Evolutionary conservation across 2,113 vertebrate genomes (phyloP).

Genomic region (Willisornis vidua): DNA sequence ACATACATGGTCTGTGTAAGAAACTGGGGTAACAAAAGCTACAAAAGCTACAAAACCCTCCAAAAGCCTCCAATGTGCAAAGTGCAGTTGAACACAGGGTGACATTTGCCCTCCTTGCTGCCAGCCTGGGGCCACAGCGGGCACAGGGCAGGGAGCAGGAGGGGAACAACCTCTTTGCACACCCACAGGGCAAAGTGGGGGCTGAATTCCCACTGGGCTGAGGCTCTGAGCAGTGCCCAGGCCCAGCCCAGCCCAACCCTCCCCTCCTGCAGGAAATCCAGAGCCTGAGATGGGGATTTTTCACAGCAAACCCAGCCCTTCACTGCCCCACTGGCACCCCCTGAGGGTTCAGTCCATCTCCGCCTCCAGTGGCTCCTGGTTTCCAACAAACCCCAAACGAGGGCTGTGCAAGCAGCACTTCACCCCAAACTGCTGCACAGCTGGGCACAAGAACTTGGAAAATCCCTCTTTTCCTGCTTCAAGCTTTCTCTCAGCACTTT

Average conservation of each 20-base stretch:
- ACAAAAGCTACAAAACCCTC: too few relatives aligned
- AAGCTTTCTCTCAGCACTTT: neutral
- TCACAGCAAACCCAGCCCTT: neutral
- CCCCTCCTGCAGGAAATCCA: fast-evolving
- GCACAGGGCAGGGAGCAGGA: neutral
- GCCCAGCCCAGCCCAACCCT: neutral
- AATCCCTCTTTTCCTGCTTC: neutral
- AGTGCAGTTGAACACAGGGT: neutral
- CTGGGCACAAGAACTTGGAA: neutral
- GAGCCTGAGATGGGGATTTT: neutral
- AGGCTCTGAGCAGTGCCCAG: neutral
- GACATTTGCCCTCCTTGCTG: neutral
- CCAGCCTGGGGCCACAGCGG: too few relatives aligned
- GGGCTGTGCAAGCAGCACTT: neutral
- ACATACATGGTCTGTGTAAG: neutral
- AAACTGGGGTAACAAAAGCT: neutral
- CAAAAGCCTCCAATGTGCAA: neutral
- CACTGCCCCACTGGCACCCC: neutral
- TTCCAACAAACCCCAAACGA: neutral
- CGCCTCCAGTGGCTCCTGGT: neutral
- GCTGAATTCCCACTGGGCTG: too few relatives aligned
- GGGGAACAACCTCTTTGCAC: neutral
- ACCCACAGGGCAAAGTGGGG: neutral
- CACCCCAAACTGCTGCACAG: neutral
- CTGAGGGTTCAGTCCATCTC: neutral